These are phyloP conservation scores for Siniperca obscura DNA, from an alignment of 2,797 vertebrate species.

Conservation along the genomic window DNA sequence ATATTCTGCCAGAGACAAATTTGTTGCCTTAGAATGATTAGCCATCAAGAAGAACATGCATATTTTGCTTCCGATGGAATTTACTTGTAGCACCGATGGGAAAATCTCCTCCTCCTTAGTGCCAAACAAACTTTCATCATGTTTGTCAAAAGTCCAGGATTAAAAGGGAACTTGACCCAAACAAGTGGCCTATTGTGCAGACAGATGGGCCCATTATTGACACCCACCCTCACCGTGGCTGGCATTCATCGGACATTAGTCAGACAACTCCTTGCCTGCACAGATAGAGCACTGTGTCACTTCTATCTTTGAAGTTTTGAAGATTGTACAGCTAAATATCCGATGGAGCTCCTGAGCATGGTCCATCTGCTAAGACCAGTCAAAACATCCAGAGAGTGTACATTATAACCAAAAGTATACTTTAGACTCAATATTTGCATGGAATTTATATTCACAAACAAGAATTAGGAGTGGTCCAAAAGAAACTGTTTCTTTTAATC, in stretches of 20 bases:
- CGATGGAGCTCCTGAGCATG: constrained; percentile 18
- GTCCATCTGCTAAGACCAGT: background rate
- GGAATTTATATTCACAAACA: background rate
- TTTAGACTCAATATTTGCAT: background rate
- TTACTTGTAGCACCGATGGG: background rate
- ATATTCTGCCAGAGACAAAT: background rate
- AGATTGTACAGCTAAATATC: constrained; percentile 29
- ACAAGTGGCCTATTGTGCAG: constrained; percentile 73
- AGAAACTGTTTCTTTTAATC: background rate
- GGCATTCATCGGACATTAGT: constrained; percentile 75
- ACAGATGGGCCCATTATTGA: constrained; percentile 69
- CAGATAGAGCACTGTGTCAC: constrained; percentile 64
- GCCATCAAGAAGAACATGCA: background rate
- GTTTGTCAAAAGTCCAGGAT: constrained; percentile 58
- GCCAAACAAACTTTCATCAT: constrained; percentile 66
- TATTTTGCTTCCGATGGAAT: constrained; percentile 9
- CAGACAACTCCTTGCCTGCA: constrained; percentile 61
- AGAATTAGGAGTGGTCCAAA: background rate
- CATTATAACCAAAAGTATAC: background rate
- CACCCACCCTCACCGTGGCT: constrained; percentile 66
- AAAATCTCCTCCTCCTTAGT: constrained; percentile 42
- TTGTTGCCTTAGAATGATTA: background rate
- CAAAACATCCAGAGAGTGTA: background rate
- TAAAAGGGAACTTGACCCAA: constrained; percentile 60
- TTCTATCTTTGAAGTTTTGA: constrained; percentile 53